A percentile compares a stretch with the other conserved stretches of the same genome.
Evolutionary conservation across 2,888 invertebrate genomes (phyloP).

Genomic region (Tolmerus cingulatus): DNA sequence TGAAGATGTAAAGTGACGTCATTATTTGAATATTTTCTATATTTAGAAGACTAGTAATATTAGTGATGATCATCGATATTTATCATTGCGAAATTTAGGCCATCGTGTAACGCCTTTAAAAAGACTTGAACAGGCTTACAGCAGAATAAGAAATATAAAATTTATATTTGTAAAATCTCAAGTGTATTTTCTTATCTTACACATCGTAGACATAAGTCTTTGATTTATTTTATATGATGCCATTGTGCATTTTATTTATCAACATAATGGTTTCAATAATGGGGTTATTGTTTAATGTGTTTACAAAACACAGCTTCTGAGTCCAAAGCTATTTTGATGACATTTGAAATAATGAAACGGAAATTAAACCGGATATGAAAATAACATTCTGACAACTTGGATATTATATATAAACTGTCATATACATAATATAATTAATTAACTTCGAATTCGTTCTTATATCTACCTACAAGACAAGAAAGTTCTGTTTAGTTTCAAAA

Average conservation of each 20-base stretch:
- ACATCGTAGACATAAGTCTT: neutral
- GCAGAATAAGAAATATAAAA: neutral
- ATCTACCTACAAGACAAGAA: too few relatives aligned
- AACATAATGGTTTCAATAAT: too few relatives aligned
- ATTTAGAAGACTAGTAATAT: neutral
- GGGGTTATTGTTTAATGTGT: neutral
- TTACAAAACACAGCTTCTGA: neutral
- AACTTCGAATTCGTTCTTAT: too few relatives aligned
- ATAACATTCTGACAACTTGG: too few relatives aligned
- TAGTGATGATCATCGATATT: neutral
- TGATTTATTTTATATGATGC: neutral
- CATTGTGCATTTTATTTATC: neutral
- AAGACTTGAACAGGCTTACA: neutral
- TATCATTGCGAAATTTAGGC: neutral
- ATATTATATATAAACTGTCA: too few relatives aligned
- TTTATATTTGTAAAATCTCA: neutral
- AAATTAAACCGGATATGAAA: neutral
- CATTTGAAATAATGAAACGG: neutral
- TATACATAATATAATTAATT: too few relatives aligned
- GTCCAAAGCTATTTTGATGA: neutral
- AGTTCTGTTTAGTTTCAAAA: too few relatives aligned
- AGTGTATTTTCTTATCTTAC: neutral
- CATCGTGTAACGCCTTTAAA: neutral
- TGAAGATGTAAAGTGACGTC: neutral
- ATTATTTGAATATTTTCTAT: neutral